Evolutionary conservation across 2,888 invertebrate genomes (phyloP).

Genomic region (Brenthis ino): DNA sequence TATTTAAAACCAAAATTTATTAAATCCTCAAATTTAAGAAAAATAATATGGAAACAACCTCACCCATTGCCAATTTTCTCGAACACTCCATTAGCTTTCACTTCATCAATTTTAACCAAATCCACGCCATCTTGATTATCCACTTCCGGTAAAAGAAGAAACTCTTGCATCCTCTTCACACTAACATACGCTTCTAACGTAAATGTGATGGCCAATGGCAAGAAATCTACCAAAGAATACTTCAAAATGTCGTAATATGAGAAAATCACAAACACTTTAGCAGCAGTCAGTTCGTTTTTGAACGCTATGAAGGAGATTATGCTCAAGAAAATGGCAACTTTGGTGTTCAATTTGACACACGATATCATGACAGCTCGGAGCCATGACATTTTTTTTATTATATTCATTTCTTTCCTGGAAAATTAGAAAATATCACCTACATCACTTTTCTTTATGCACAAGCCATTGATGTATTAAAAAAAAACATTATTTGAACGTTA

Average conservation of each 20-base stretch:
- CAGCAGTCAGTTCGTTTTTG: slow-evolving; percentile 86
- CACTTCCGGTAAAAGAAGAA: slow-evolving; percentile 75
- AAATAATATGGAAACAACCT: slow-evolving; percentile 38
- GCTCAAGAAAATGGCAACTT: slow-evolving; percentile 89
- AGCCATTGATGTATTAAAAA: too few relatives aligned
- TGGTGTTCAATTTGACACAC: slow-evolving; percentile 89
- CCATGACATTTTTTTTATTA: slow-evolving; percentile 85
- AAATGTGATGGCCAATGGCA: slow-evolving; percentile 89
- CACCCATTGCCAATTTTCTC: slow-evolving; percentile 77
- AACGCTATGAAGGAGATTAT: slow-evolving; percentile 86
- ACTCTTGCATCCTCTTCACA: slow-evolving; percentile 86
- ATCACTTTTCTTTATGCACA: too few relatives aligned
- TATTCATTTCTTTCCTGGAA: slow-evolving; percentile 85
- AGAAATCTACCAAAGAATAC: slow-evolving; percentile 89
- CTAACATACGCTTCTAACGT: slow-evolving; percentile 90
- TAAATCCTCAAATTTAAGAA: too few relatives aligned
- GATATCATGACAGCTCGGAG: slow-evolving; percentile 86
- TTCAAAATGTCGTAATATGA: slow-evolving; percentile 91
- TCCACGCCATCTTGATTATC: slow-evolving; percentile 66
- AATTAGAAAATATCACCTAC: slow-evolving; percentile 14
- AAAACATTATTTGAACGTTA: too few relatives aligned
- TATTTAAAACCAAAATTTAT: too few relatives aligned
- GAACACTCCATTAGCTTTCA: slow-evolving; percentile 60
- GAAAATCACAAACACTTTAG: slow-evolving; percentile 89
- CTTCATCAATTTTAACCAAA: slow-evolving; percentile 61